Conservation (phyloP, 2,888 invertebrate genomes). For the Tupiocoris notatus region DNA sequence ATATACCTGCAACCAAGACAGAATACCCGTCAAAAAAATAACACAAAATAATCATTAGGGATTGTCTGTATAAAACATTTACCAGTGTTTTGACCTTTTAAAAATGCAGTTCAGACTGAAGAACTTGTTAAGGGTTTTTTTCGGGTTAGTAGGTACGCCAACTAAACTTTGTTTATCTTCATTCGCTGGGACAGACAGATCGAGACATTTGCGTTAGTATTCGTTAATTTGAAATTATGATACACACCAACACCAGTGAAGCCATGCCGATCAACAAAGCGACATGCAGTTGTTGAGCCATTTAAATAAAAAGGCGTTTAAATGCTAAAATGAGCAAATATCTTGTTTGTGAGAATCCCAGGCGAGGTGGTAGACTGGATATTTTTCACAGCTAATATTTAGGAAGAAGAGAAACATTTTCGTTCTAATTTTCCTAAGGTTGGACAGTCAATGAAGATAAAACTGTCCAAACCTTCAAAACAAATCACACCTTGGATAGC, state of each 20-base stretch:
- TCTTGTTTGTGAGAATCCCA: too few relatives aligned
- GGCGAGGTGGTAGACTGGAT: too few relatives aligned
- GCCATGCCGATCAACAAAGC: not conserved
- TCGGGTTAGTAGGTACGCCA: not conserved
- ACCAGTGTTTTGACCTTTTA: conserved; percentile 30
- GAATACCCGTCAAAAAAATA: not conserved
- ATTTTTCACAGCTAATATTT: too few relatives aligned
- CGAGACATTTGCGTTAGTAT: not conserved
- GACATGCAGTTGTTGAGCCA: too few relatives aligned
- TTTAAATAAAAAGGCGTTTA: too few relatives aligned
- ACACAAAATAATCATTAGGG: not conserved
- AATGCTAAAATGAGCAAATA: too few relatives aligned
- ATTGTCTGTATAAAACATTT: too few relatives aligned
- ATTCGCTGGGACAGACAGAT: conserved; percentile 23
- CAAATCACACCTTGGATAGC: too few relatives aligned
- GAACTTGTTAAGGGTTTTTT: conserved; percentile 23
- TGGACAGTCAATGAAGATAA: too few relatives aligned
- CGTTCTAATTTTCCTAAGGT: too few relatives aligned
- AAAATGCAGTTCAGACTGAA: conserved; percentile 35
- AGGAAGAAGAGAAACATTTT: too few relatives aligned
- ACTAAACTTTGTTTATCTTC: conserved; percentile 11
- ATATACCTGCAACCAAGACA: conserved; percentile 20
- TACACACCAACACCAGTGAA: not conserved
- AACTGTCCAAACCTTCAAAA: too few relatives aligned
- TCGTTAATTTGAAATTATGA: not conserved